Evolutionary conservation across 1,140 invertebrate species (phyloP), one percentile per base, ranked within the genome.

Genomic region (Euwallacea similis): DNA sequence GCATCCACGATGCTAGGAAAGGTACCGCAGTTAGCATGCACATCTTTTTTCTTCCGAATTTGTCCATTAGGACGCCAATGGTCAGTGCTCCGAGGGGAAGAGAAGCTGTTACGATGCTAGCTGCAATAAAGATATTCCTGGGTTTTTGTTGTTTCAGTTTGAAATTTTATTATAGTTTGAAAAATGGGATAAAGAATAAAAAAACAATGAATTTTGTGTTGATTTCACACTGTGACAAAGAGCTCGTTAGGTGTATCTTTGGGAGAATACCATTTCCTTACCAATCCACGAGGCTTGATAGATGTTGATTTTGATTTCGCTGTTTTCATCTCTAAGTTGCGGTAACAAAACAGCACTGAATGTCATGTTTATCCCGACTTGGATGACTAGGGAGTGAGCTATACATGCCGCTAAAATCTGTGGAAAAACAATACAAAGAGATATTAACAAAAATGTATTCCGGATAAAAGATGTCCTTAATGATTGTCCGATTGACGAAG

Each of bases 21-120:
- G 88, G 87, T 7, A 89, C 7, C 11, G 83, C 84, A 0, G 84
- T 83, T 0, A 86, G 53, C n/a, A 88, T 78, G 44, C 87, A 83
- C 6, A 87, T 81, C 50, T 69, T 79, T 79, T 86, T 90, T 2
- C 90, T 78, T 2, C 90, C 90, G 75, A 86, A 85, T 76, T 81
- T 83, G 75, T 91, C 89, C 83, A 90, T 88, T 21, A 88, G 72
- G 33, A 84, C 85, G 2, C 88, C 85, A 42, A 83, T 80, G 2
- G 84, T 66, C 0, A 87, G 65, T 0, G 86, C 82, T 42, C 87
- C 87, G 42, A 87, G 61, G 2, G 86, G 87, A 4, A 85, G 77
- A 0, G 84, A 79, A 72, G 88, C 82, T n/a, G 85, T 84, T 4
- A 86, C 82, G 21, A 87, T 79, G 78, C 86, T 87, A 7, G 86